Evolutionary conservation across 2,797 vertebrate genomes (phyloP), one percentile per base, ranked within the genome.

Genomic region (Sciurus vulgaris): DNA sequence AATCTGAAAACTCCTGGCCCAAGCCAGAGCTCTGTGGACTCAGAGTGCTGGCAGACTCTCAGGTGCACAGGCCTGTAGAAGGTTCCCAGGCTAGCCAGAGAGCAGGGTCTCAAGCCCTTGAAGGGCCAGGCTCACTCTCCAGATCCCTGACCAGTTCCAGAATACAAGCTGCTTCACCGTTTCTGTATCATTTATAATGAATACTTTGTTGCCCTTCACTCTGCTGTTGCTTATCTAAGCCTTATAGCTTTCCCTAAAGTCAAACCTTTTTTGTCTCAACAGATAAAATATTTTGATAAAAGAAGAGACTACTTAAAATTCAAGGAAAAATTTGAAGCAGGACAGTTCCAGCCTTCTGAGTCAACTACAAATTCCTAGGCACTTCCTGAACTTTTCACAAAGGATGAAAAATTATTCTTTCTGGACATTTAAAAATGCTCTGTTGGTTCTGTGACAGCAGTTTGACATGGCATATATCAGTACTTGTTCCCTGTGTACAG

Each of bases 221-320:
- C n/a, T 78, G 54, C 33, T 84, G 76, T 54, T 78, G 28, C 59
- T 65, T 70, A 12, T 65, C 18, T 76, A 49, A 77, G 38, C n/a
- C 77, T 17, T 3, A 65, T 65, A 77, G 70, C 13, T 67, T 92
- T 44, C 4, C 51, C 51, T 77, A 81, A 86, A 79, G 77, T 91
- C 70, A 69, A 73, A 49, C 3, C 12, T 11, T 86, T 56, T 86
- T 88, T 93, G 41, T 95, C 77, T 89, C 33, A 96, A 98, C 98
- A 99, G 99, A 99, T 99, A 92, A 99, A 99, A 95, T 99, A 99
- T 95, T 99, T 99, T 96, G 93, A 97, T 97, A 99, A 99, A 98
- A 99, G 99, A 98, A 99, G 99, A 98, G 99, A 99, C 94, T 99
- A 98, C 94, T 97, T 99, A 98, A 99, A 99, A 98, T 99, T 99